Evolutionary conservation across 2,797 vertebrate genomes (phyloP).

Genomic region (Betta splendens): DNA sequence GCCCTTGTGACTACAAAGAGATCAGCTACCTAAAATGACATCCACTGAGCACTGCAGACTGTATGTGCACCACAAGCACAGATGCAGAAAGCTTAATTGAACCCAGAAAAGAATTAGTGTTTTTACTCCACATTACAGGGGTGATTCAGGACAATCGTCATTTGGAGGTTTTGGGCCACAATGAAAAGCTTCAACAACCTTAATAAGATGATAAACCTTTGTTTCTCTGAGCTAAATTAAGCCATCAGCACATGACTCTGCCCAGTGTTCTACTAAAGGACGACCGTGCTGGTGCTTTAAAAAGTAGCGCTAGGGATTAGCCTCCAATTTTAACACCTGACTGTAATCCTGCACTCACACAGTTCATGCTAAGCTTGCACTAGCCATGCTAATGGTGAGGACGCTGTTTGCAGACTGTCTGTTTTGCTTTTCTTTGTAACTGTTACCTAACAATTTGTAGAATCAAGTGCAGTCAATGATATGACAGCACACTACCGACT

Average conservation of each 20-base stretch:
- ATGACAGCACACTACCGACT: slow-evolving; percentile 27
- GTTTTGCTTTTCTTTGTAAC: slow-evolving; percentile 17
- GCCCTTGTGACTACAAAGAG: slow-evolving; percentile 12
- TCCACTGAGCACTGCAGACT: slow-evolving; percentile 1
- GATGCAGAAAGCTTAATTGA: slow-evolving; percentile 1
- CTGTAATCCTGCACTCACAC: slow-evolving; percentile 78
- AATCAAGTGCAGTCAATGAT: slow-evolving; percentile 44
- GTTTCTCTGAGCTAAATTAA: slow-evolving; percentile 20
- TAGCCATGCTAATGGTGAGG: slow-evolving; percentile 66
- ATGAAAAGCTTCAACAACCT: neutral
- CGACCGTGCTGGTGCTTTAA: slow-evolving; percentile 65
- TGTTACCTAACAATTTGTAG: slow-evolving; percentile 70
- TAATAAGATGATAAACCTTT: neutral
- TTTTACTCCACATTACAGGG: no score
- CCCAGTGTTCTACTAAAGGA: slow-evolving; percentile 38
- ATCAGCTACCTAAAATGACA: slow-evolving; percentile 28
- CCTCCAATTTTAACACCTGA: slow-evolving; percentile 84
- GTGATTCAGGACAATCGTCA: no score
- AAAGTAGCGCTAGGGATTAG: slow-evolving; percentile 81
- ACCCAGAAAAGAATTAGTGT: no score
- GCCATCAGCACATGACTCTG: slow-evolving; percentile 17
- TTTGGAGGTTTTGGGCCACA: no score
- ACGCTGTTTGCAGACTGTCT: slow-evolving; percentile 45
- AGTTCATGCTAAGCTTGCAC: slow-evolving; percentile 70
- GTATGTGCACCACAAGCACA: slow-evolving; percentile 1